Percentiles rank a stretch among this genome's conserved stretches.
These are phyloP conservation scores for Drosophila orosa DNA, from an alignment of 1,140 invertebrate species.

Conservation along the genomic window DNA sequence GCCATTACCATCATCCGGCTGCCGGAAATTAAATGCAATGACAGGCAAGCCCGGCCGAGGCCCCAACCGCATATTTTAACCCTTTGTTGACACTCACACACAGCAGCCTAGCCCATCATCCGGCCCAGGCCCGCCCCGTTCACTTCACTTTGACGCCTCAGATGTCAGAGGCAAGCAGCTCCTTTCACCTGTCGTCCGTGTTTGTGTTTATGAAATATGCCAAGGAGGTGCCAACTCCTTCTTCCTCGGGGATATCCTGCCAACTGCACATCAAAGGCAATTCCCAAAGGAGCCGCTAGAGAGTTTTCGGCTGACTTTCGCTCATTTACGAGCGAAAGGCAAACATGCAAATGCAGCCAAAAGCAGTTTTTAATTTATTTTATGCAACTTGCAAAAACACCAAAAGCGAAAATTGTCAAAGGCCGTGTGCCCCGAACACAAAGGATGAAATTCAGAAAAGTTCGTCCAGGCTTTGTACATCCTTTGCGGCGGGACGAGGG, in stretches of 20 bases:
- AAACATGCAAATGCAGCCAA: conserved; percentile 68
- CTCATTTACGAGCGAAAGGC: conserved; percentile 55
- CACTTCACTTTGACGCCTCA: conserved; percentile 38
- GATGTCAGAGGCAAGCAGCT: conserved; percentile 47
- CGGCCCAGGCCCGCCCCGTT: neutral
- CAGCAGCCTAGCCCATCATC: conserved; percentile 22
- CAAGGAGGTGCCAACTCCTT: conserved; percentile 45
- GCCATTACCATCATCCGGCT: conserved; percentile 64
- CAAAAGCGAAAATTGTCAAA: conserved; percentile 69
- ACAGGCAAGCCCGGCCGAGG: conserved; percentile 55
- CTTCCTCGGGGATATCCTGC: conserved; percentile 30
- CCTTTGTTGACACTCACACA: conserved; percentile 62
- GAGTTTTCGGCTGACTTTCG: conserved; percentile 39
- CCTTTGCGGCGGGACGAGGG: conserved; percentile 1
- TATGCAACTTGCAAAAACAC: conserved; percentile 64
- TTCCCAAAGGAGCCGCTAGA: conserved; percentile 51
- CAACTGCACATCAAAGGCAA: conserved; percentile 70
- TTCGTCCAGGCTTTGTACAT: conserved; percentile 24
- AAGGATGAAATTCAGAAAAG: conserved; percentile 52
- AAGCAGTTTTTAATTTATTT: conserved; percentile 81
- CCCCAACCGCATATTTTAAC: conserved; percentile 56
- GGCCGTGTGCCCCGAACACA: conserved; percentile 41
- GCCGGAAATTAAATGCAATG: conserved; percentile 79
- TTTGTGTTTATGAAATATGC: conserved; percentile 63
- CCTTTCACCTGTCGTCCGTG: conserved; percentile 57